These are phyloP conservation scores for Ceratosolen fusciceps DNA, from an alignment of 1,140 invertebrate species.

Conservation along the genomic window DNA sequence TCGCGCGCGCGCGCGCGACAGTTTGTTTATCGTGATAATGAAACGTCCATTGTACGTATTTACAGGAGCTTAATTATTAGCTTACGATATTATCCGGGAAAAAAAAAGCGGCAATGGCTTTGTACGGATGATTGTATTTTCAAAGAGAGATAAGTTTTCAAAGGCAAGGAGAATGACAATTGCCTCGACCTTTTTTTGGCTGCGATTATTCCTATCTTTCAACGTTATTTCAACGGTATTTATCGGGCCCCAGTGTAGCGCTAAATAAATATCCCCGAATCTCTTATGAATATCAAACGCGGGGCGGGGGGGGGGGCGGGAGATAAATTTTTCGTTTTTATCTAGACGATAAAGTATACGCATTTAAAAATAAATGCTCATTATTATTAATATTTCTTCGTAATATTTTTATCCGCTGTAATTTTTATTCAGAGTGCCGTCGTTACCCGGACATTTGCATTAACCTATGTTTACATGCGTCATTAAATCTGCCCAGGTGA, in stretches of 20 bases:
- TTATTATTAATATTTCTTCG: too few species aligned
- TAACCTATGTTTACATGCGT: too few species aligned
- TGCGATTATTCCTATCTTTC: background rate
- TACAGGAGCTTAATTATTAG: background rate
- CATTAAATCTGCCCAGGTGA: too few species aligned
- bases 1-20: too few species aligned
- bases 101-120: background rate
- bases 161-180: background rate
- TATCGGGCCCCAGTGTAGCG: background rate
- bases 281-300: too few species aligned
- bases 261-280: constrained; percentile 8
- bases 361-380: too few species aligned
- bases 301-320: too few species aligned
- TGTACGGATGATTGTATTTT: constrained; percentile 9
- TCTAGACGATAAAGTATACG: too few species aligned
- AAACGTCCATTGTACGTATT: background rate
- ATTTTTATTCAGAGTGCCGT: too few species aligned
- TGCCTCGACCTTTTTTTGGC: background rate
- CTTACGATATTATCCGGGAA: constrained; percentile 1
- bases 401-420: too few species aligned
- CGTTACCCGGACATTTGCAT: too few species aligned
- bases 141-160: constrained; percentile 11
- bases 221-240: constrained; percentile 9
- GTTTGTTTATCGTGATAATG: background rate
- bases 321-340: too few species aligned